These are phyloP conservation scores for Ascidia mentula DNA, from an alignment of 23 tunicate species.

Conservation along the genomic window DNA sequence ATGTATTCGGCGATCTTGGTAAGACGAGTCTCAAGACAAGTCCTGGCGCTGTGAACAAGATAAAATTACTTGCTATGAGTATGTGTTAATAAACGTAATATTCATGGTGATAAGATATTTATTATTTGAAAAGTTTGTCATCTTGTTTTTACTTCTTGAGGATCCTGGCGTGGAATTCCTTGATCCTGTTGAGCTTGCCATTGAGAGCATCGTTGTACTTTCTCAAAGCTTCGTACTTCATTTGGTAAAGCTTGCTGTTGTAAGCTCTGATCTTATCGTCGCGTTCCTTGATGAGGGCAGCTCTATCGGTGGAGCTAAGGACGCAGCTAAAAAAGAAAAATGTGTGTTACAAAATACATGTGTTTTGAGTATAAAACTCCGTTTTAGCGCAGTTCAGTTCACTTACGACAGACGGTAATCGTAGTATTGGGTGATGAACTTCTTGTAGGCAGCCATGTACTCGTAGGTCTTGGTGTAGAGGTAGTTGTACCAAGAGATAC, in stretches of 20 bases:
- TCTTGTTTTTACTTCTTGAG: constrained; percentile 21
- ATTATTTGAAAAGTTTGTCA: neutral
- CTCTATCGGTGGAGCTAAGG: constrained; percentile 4
- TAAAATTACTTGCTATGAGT: no score
- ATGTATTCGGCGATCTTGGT: constrained; percentile 47
- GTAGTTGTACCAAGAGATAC: constrained; percentile 11
- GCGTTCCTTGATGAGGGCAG: constrained; percentile 11
- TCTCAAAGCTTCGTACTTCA: constrained; percentile 1
- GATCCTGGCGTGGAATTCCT: constrained; percentile 24
- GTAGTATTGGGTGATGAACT: constrained; percentile 26
- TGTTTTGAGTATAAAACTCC: neutral
- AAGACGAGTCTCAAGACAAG: constrained; percentile 51
- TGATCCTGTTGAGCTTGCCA: constrained; percentile 18
- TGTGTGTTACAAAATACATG: neutral
- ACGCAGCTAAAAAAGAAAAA: constrained; percentile 19
- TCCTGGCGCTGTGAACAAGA: constrained; percentile 20
- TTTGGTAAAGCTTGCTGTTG: constrained; percentile 19
- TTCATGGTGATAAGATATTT: neutral
- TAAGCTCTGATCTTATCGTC: constrained; percentile 36
- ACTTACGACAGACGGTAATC: constrained; percentile 26
- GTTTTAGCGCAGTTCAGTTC: neutral
- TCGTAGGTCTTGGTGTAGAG: constrained; percentile 20
- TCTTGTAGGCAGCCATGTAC: constrained; percentile 23
- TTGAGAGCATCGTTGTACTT: constrained; percentile 28
- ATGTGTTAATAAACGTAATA: neutral